Evolutionary conservation across 1,140 invertebrate genomes (phyloP).

Genomic region (Drosophila fuyamai): DNA sequence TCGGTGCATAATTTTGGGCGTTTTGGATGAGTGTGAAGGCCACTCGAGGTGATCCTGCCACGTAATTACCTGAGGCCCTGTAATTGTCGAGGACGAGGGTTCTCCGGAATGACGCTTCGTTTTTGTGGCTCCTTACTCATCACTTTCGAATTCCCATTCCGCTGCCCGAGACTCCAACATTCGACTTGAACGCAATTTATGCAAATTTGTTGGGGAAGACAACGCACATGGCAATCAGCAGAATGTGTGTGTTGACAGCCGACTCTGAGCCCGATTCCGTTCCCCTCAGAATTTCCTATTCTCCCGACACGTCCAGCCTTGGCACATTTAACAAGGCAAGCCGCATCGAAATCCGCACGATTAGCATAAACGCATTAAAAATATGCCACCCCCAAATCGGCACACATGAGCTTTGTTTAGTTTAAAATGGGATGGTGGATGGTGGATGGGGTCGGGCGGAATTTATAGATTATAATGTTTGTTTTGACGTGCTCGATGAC

Average conservation of each 20-base stretch:
- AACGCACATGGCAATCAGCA: constrained; percentile 71
- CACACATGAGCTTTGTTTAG: constrained; percentile 19
- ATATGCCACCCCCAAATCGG: constrained; percentile 57
- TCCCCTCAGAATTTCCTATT: constrained; percentile 13
- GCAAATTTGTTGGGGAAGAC: constrained; percentile 65
- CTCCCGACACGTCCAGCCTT: constrained; percentile 52
- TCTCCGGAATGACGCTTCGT: constrained; percentile 56
- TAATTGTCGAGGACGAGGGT: constrained; percentile 64
- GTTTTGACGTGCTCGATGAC: constrained; percentile 84
- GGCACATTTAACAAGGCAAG: constrained; percentile 78
- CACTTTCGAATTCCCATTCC: constrained; percentile 10
- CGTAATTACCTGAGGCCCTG: constrained; percentile 78
- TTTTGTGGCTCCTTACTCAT: constrained; percentile 40
- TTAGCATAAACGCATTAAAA: constrained; percentile 85
- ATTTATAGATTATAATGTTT: constrained; percentile 78
- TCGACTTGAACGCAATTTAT: constrained; percentile 75
- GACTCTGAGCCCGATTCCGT: background rate
- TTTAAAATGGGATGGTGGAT: constrained; percentile 8
- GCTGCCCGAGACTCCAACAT: background rate
- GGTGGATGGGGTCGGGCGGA: constrained; percentile 5
- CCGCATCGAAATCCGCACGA: constrained; percentile 75
- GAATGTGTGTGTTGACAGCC: constrained; percentile 75
- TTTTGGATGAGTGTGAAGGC: constrained; percentile 18
- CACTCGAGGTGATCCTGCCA: constrained; percentile 64
- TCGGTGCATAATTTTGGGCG: constrained; percentile 71